A percentile compares a stretch with the other conserved stretches of the same genome.
Conservation (phyloP, 53 echinoderm and acorn worm genomes). For the Echinarachnius parma region DNA sequence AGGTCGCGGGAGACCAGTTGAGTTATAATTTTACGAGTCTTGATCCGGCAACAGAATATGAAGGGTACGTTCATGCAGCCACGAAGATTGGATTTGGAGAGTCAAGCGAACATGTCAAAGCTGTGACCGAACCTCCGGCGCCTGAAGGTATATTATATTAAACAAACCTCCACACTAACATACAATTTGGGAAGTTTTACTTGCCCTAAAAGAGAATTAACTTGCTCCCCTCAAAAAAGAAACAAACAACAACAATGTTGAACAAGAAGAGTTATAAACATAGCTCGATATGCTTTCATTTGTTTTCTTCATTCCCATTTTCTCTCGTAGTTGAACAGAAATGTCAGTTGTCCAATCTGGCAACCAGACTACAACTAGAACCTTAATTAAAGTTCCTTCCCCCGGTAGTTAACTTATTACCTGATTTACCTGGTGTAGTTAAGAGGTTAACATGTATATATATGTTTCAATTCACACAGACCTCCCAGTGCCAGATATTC, state of each 20-base stretch:
- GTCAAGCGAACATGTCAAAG: background rate
- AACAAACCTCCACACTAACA: no score
- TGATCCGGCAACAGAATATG: constrained; percentile 8
- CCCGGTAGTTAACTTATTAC: no score
- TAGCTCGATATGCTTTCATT: background rate
- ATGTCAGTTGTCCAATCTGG: no score
- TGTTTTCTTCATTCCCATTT: background rate
- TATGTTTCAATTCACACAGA: background rate
- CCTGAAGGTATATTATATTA: no score
- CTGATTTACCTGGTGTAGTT: no score
- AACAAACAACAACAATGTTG: background rate
- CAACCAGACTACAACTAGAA: no score
- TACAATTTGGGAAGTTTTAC: no score
- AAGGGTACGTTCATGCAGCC: background rate
- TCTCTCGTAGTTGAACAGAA: background rate
- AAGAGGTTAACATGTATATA: no score
- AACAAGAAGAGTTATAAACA: no score
- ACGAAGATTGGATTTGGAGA: constrained; percentile 11
- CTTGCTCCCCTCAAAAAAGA: background rate
- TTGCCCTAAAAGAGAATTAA: background rate
- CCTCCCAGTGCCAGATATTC: background rate
- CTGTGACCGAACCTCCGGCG: background rate
- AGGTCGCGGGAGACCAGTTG: background rate
- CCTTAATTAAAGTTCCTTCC: no score
- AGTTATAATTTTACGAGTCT: background rate